Evolutionary conservation across 1,140 invertebrate genomes (phyloP), one percentile per base, ranked within the genome.

Genomic region (Ooceraea biroi): DNA sequence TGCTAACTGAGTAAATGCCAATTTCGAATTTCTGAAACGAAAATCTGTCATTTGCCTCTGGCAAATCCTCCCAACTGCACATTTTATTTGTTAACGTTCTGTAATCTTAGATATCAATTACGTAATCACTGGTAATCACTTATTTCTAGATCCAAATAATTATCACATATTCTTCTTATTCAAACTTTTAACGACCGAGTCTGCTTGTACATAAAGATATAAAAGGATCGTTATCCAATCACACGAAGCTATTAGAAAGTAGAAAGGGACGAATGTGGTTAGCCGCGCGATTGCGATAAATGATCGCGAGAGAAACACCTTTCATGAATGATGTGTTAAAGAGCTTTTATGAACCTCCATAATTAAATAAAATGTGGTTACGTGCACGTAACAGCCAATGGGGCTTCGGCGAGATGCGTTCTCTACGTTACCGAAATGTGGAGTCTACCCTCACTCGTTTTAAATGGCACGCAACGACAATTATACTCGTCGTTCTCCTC

Each of bases 391-490:
- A 63, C 82, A 41, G 30, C 44, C 63, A 63, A 30, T 46, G 82
- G 25, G 57, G 61, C 44, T 85, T 57, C 50, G 41, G 61, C 65
- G 65, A 36, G 36, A 69, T 71, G 65, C 50, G 25, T 22, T 36
- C 36, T 69, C 50, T 36, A 55, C 63, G 48, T 78, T 57, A 77
- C 63, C 55, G 76, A 61, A 66, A 71, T 46, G n/a, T n/a, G 36
- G 41, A 80, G 57, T 11, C 12, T 19, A 41, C 11, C 61, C 46
- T 14, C 22, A 4, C 10, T 17, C 17, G 50, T 57, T 80, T 80
- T 55, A 80, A 80, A 71, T 80, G 65, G 73, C 55, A 63, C 68
- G 77, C 48, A 71, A 82, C 71, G 77, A 46, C 68, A 87, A 82
- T 85, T 82, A 84, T 85, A 80, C 76, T 22, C 68, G 52, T 27